These are phyloP conservation scores for Siphamia tubifer DNA, from an alignment of 2,113 vertebrate genomes.

Conservation along the genomic window DNA sequence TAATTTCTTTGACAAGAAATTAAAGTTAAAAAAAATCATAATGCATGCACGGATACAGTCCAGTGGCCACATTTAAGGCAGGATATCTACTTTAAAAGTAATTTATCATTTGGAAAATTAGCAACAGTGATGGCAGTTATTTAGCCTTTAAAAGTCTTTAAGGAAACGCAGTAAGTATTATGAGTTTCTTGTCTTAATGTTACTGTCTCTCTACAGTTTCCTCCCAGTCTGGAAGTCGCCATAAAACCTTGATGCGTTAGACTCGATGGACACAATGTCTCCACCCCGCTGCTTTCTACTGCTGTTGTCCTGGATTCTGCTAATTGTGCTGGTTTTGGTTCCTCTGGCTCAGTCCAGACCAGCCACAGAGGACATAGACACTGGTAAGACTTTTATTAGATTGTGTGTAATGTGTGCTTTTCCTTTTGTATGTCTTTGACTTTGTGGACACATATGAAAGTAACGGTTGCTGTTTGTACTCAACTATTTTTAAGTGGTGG, in stretches of 20 bases:
- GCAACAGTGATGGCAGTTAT: too few species aligned
- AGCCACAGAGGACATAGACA: conserved; percentile 39
- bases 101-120: too few species aligned
- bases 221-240: not conserved
- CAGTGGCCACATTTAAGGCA: too few species aligned
- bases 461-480: not conserved
- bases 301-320: conserved; percentile 44
- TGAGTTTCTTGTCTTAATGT: not conserved
- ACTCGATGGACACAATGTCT: conserved; percentile 37
- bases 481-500: not conserved
- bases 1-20: too few species aligned
- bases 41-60: too few species aligned
- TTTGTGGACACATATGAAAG: not conserved
- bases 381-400: conserved; percentile 31
- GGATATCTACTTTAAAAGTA: too few species aligned
- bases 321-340: conserved; percentile 44
- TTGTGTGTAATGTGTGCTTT: not conserved
- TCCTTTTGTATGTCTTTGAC: not conserved
- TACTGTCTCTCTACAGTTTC: not conserved
- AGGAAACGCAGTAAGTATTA: too few species aligned
- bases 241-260: not conserved
- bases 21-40: too few species aligned
- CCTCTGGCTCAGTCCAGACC: conserved; percentile 45
- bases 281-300: conserved; percentile 22
- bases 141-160: too few species aligned